Evolutionary conservation across 2,797 vertebrate genomes (phyloP).

Genomic region (Acanthiza pusilla): DNA sequence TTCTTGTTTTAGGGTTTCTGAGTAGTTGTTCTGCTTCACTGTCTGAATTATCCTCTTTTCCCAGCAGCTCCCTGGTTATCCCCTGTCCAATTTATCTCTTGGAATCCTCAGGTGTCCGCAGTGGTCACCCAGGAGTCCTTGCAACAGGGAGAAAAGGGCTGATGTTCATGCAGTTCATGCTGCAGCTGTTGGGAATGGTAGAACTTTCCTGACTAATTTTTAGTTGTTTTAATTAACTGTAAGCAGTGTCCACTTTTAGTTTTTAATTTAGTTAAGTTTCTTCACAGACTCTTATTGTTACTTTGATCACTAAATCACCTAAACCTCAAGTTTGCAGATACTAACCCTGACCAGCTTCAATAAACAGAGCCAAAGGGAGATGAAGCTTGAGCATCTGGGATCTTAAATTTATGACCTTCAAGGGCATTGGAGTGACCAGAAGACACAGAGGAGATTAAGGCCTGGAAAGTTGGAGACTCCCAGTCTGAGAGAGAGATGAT

Average conservation of each 20-base stretch:
- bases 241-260: neutral
- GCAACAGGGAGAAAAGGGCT: neutral
- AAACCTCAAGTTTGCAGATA: neutral
- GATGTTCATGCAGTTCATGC: neutral
- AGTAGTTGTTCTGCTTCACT: slow-evolving; percentile 74
- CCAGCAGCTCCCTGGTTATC: slow-evolving; percentile 60
- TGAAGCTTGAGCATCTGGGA: neutral
- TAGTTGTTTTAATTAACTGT: neutral
- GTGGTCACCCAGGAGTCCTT: neutral
- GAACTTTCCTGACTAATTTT: neutral
- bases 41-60: slow-evolving; percentile 68
- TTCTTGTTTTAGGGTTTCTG: slow-evolving; percentile 69
- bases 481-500: neutral
- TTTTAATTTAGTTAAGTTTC: neutral
- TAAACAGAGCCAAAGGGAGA: neutral
- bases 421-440: neutral
- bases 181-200: neutral
- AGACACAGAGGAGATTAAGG: neutral
- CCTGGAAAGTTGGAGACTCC: neutral
- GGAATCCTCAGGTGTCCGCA: slow-evolving; percentile 15
- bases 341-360: neutral
- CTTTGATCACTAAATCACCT: neutral
- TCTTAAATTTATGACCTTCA: neutral
- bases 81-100: slow-evolving; percentile 57
- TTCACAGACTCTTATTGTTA: neutral